These are phyloP conservation scores for Allobates femoralis DNA, from an alignment of 2,797 vertebrate species.

Conservation along the genomic window DNA sequence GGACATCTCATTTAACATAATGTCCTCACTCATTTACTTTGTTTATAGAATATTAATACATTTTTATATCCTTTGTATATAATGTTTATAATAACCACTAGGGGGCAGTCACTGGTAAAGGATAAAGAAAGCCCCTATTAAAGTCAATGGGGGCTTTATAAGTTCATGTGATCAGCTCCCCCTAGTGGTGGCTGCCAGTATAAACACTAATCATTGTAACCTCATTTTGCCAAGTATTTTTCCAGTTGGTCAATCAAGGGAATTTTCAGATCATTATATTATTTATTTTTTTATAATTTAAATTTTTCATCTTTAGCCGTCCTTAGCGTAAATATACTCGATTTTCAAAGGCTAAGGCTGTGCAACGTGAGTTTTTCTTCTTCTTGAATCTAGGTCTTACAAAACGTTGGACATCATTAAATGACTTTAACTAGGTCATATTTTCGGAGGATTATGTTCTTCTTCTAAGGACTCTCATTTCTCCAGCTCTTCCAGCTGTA, in stretches of 20 bases:
- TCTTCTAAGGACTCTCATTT: background rate
- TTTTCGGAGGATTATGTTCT: constrained; percentile 3
- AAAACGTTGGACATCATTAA: constrained; percentile 29
- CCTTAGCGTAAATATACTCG: background rate
- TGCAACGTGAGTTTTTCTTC: constrained; percentile 10
- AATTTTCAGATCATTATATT: background rate
- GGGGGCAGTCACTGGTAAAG: too few species aligned
- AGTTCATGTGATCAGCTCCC: background rate
- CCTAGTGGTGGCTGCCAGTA: background rate
- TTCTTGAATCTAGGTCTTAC: background rate
- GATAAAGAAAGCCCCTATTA: background rate
- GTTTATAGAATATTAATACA: too few species aligned
- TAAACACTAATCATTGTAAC: background rate
- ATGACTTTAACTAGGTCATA: constrained; percentile 38
- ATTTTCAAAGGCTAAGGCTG: background rate
- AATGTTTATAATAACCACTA: too few species aligned
- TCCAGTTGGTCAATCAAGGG: background rate
- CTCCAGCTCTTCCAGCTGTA: constrained; percentile 30
- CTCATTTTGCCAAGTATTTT: background rate
- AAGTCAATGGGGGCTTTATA: background rate
- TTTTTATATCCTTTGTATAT: too few species aligned
- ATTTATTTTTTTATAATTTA: background rate
- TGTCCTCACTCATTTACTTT: too few species aligned
- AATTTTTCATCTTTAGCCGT: background rate
- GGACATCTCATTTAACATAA: too few species aligned